phyloP scores from a whole-genome alignment of 2,888 invertebrate genomes.

The Lasioglossum morio region DNA sequence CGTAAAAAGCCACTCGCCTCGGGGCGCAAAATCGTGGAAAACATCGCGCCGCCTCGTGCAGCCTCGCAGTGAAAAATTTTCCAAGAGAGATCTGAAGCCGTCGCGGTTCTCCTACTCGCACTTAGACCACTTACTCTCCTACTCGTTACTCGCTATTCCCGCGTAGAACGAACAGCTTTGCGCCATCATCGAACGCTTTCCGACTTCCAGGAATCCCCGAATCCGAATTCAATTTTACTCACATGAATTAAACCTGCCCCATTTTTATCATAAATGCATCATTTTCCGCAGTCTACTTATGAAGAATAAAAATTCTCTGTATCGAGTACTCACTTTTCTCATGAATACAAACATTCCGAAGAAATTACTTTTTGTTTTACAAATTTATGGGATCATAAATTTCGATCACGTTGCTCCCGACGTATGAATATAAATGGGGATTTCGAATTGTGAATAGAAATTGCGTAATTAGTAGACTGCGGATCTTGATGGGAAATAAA shows the following conservation, averaged over 20 bases:
- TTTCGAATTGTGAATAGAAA: too few species aligned
- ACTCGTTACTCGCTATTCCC: not conserved
- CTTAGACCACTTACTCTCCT: not conserved
- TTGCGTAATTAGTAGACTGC: too few species aligned
- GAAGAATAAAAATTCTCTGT: too few species aligned
- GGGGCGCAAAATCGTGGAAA: not conserved
- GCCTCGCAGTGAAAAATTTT: conserved; percentile 13
- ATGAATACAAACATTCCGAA: too few species aligned
- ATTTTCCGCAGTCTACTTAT: too few species aligned
- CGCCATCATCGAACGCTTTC: not conserved
- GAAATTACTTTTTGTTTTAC: too few species aligned
- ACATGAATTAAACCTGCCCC: too few species aligned
- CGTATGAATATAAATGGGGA: too few species aligned
- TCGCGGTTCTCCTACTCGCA: conserved; percentile 6
- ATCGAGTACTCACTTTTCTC: too few species aligned
- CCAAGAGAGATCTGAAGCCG: conserved; percentile 18
- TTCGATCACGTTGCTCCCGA: too few species aligned
- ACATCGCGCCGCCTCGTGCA: not conserved
- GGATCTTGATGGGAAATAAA: not conserved
- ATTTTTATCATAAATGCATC: too few species aligned
- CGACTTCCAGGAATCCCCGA: not conserved
- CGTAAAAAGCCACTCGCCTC: conserved; percentile 24
- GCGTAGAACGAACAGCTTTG: not conserved
- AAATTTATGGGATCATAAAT: too few species aligned
- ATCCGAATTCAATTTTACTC: not conserved